phyloP scores from a whole-genome alignment of 1,140 invertebrate species.

The Meloidogyne hapla region DNA sequence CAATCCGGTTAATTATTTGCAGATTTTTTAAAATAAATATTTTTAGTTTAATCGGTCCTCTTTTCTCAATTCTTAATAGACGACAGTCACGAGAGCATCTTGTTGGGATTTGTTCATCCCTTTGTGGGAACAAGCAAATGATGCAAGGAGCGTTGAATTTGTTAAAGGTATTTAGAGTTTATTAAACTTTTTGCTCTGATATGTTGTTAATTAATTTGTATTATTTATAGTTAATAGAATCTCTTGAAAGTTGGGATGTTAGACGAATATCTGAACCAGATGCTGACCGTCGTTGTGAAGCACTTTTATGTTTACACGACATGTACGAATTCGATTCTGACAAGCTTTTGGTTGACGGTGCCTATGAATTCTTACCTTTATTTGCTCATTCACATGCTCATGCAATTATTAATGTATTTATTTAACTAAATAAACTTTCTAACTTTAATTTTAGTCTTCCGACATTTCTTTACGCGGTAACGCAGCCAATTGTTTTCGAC shows the following conservation, averaged over 20 bases:
- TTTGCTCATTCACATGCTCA: constrained; percentile 45
- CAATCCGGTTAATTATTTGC: constrained; percentile 10
- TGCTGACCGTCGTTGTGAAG: constrained; percentile 75
- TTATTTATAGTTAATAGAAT: constrained; percentile 38
- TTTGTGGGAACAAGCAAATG: background rate
- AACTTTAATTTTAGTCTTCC: constrained; percentile 28
- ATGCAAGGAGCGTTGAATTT: background rate
- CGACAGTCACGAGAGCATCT: constrained; percentile 7
- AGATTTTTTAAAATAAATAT: background rate
- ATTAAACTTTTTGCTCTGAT: too few relatives aligned
- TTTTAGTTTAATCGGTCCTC: constrained; percentile 7
- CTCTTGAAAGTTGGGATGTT: constrained; percentile 82
- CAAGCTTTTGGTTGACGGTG: constrained; percentile 8
- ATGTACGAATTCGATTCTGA: constrained; percentile 24
- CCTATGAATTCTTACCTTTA: constrained; percentile 26
- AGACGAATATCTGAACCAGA: constrained; percentile 87
- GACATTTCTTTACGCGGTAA: constrained; percentile 80
- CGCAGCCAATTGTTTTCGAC: constrained; percentile 75
- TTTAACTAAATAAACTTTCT: constrained; percentile 53
- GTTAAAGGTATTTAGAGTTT: background rate
- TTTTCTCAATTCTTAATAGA: constrained; percentile 22
- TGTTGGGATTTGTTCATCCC: background rate
- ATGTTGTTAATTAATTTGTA: background rate
- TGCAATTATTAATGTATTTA: constrained; percentile 30
- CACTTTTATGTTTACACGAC: constrained; percentile 21